Percentiles rank a stretch among this genome's conserved stretches.
Evolutionary conservation across 2,113 vertebrate genomes (phyloP).

Genomic region (Nettapus auritus): DNA sequence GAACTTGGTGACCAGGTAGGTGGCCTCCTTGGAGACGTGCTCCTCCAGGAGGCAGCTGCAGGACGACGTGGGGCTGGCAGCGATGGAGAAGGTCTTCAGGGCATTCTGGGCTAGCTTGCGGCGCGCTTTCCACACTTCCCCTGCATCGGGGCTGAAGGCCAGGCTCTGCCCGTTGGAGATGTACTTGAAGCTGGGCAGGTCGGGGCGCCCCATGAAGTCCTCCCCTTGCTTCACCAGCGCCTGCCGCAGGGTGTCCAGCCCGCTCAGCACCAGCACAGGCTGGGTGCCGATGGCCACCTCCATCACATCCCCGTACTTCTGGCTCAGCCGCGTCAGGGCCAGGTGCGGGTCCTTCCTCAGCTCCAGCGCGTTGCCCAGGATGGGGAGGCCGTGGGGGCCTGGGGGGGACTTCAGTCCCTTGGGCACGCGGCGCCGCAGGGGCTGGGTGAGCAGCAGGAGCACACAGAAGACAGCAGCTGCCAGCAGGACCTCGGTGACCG

Average conservation of each 20-base stretch:
- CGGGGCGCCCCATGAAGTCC: conserved; percentile 87
- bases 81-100: conserved; percentile 79
- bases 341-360: conserved; percentile 82
- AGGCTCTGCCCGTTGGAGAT: conserved; percentile 75
- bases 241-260: conserved; percentile 82
- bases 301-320: conserved; percentile 83
- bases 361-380: conserved; percentile 85
- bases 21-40: conserved; percentile 82
- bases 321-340: conserved; percentile 82
- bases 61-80: conserved; percentile 44
- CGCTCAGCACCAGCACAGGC: conserved; percentile 88
- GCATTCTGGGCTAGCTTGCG: conserved; percentile 81
- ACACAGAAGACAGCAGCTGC: conserved; percentile 72
- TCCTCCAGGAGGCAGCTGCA: conserved; percentile 80
- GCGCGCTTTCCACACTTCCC: conserved; percentile 76
- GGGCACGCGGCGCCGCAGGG: conserved; percentile 68
- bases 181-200: conserved; percentile 76
- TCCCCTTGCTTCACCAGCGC: conserved; percentile 89
- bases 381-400: conserved; percentile 82
- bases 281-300: conserved; percentile 87
- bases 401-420: conserved; percentile 83
- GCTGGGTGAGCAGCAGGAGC: conserved; percentile 76
- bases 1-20: conserved; percentile 78
- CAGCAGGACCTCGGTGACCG: conserved; percentile 79
- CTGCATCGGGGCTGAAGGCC: conserved; percentile 79